Conservation (phyloP, 2,113 vertebrate genomes). For the Nansenia antarctica region DNA sequence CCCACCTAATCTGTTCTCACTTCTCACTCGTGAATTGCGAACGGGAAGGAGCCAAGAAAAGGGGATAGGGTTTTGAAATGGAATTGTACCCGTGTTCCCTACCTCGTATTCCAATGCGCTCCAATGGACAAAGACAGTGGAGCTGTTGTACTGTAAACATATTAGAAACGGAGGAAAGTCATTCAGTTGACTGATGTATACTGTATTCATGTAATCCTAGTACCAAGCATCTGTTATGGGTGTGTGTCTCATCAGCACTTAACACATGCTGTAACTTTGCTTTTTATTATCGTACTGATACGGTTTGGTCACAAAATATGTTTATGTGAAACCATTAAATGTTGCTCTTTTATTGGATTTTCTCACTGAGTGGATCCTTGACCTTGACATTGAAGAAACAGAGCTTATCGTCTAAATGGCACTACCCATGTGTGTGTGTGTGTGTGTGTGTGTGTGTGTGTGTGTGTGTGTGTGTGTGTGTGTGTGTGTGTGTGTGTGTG, state of each 20-base stretch:
- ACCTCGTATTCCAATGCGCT: neutral
- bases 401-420: too few relatives aligned
- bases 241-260: neutral
- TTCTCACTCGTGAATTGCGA: neutral
- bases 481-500: neutral
- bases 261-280: too few relatives aligned
- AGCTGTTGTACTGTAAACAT: neutral
- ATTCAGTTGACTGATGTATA: neutral
- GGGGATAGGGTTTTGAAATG: neutral
- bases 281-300: too few relatives aligned
- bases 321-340: neutral
- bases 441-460: conserved; percentile 22
- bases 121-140: neutral
- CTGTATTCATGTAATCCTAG: neutral
- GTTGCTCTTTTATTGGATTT: neutral
- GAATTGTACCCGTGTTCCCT: neutral
- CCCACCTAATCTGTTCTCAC: neutral
- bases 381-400: too few relatives aligned
- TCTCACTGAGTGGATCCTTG: neutral
- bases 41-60: neutral
- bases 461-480: conserved; percentile 5
- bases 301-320: too few relatives aligned
- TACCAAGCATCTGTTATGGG: too few relatives aligned
- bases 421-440: conserved; percentile 11
- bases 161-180: neutral